Base-by-base conservation (phyloP, 2,888 invertebrate species). In the Acrobasis consociella region DNA sequence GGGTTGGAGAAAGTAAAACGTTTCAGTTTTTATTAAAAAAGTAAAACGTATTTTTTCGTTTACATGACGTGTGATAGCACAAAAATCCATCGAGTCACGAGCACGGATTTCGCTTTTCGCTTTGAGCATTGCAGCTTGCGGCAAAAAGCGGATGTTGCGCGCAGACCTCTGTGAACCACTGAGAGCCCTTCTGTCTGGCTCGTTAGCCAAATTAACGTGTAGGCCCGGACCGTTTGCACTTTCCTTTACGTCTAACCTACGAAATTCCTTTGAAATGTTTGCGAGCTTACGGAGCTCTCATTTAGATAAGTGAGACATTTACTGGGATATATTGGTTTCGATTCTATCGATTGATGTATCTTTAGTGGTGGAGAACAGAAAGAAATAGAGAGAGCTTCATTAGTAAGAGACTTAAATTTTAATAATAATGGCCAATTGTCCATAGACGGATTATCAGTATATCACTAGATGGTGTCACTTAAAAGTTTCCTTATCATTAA, bases 171-270 rank as follows among this genome's bases (percentile, higher is more conserved):
- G 31, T 31, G 31, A 31, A 31, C 5, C 70, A 72, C 67, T 71
- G 75, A 84, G 85, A 69, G 85, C 83, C 67, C 84, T 89, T 72
- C 72, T 69, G 72, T 83, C 77, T 80, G 86, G 85, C 86, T 88
- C 87, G 88, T 89, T 89, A 87, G 77, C 82, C 73, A 87, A 87
- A 89, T 90, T 88, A 90, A 83, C 86, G 85, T 81, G 85, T 86
- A 83, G 82, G 72, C 77, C 72, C 69, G 67, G 66, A 73, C 72
- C 67, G 74, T 75, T 76, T 73, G 46, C 17, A 42, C 16, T 50
- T 60, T 60, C 50, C 38, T 49, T 50, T 50, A 49, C 16, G 13
- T 59, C 49, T 50, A 49, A 37, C 49, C 49, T 11, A 17, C 38
- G 49, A 50, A 60, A 60, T 60, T 10, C 37, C 49, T 60, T 50